phyloP scores from a whole-genome alignment of 1,140 invertebrate genomes.

The Coptotermes formosanus region DNA sequence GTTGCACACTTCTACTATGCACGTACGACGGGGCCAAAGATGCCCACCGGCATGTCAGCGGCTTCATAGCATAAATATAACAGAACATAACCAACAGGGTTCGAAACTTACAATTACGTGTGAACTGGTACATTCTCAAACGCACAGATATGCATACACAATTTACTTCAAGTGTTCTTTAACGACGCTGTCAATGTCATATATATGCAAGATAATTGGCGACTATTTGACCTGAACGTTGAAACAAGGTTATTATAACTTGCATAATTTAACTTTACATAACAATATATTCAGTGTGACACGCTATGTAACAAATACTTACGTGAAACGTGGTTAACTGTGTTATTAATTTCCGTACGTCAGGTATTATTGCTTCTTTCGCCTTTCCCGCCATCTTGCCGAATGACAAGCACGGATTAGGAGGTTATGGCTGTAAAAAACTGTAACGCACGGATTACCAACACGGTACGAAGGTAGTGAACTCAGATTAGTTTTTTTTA shows the following conservation, averaged over 20 bases:
- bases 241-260: background rate
- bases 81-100: too few species aligned
- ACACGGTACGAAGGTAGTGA: too few species aligned
- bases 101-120: too few species aligned
- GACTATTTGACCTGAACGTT: background rate
- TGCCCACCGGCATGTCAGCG: too few species aligned
- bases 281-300: background rate
- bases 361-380: conserved; percentile 4
- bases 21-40: too few species aligned
- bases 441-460: too few species aligned
- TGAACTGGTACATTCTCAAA: too few species aligned
- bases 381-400: conserved; percentile 15
- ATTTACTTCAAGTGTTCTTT: background rate
- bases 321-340: background rate
- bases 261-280: background rate
- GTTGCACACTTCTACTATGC: too few species aligned
- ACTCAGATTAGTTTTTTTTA: too few species aligned
- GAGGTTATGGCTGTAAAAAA: too few species aligned
- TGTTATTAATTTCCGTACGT: conserved; percentile 1
- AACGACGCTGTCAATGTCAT: background rate
- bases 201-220: background rate
- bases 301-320: background rate
- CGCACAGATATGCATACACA: too few species aligned
- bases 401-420: background rate
- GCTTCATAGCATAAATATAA: too few species aligned